Percentiles rank a stretch among this genome's conserved stretches.
Evolutionary conservation across 2,888 invertebrate genomes (phyloP).

Genomic region (Cylloceria caligata): DNA sequence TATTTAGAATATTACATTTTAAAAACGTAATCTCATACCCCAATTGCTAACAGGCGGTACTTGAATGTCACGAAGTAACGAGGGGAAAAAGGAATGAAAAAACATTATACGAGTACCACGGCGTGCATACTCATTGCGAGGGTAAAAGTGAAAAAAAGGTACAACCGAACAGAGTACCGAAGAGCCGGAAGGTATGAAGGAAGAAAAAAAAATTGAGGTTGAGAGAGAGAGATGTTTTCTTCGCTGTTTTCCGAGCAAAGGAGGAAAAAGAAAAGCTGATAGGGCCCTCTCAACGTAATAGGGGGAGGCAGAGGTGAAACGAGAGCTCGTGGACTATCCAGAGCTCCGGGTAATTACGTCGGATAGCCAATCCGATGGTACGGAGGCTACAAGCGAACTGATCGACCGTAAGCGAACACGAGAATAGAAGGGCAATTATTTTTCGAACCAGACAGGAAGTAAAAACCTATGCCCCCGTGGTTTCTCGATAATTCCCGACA

Average conservation of each 20-base stretch:
- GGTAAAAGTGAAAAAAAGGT: slow-evolving; percentile 31
- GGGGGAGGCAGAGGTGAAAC: slow-evolving; percentile 45
- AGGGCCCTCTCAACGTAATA: slow-evolving; percentile 45
- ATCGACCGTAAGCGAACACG: slow-evolving; percentile 65
- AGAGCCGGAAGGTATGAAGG: slow-evolving; percentile 16
- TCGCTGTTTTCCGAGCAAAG: slow-evolving; percentile 51
- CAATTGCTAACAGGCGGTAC: slow-evolving; percentile 42
- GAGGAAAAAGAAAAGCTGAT: slow-evolving; percentile 42
- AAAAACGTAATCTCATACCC: slow-evolving; percentile 14
- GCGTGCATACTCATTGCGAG: slow-evolving; percentile 43
- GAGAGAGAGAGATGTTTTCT: slow-evolving; percentile 24
- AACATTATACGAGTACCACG: slow-evolving; percentile 46
- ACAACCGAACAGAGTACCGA: slow-evolving; percentile 30
- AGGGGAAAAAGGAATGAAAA: slow-evolving; percentile 22
- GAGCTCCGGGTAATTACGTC: slow-evolving; percentile 62
- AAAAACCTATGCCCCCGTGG: slow-evolving; percentile 57
- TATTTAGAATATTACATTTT: slow-evolving; percentile 37
- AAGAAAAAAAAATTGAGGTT: background rate
- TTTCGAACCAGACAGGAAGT: slow-evolving; percentile 64
- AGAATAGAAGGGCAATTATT: slow-evolving; percentile 66
- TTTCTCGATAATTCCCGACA: slow-evolving; percentile 59
- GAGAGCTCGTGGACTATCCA: slow-evolving; percentile 60
- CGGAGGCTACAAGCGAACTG: slow-evolving; percentile 59
- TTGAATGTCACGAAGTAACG: slow-evolving; percentile 27
- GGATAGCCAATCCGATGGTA: slow-evolving; percentile 61